These are phyloP conservation scores for Apostichopus japonicus DNA, from an alignment of 35 echinoderm and acorn worm genomes.

Conservation along the genomic window DNA sequence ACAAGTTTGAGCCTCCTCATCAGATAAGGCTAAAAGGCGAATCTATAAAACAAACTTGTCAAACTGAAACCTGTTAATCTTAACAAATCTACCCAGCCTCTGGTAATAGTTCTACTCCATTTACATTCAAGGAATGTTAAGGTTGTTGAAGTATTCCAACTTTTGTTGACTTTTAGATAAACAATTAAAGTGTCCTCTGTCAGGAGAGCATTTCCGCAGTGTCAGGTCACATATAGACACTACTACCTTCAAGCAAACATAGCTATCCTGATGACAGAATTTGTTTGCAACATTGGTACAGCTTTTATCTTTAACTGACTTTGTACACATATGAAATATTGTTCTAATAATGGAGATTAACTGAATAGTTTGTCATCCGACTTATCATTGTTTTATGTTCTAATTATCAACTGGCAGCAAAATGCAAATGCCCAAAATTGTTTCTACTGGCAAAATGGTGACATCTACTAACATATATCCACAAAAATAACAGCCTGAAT, in stretches of 20 bases:
- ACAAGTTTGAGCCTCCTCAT: background rate
- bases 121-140: constrained; percentile 28
- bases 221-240: background rate
- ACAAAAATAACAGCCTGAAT: too few species aligned
- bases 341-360: too few species aligned
- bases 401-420: too few species aligned
- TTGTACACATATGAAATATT: too few species aligned
- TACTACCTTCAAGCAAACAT: background rate
- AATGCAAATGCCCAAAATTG: too few species aligned
- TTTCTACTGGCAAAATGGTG: too few species aligned
- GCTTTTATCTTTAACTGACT: too few species aligned
- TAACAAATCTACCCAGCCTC: background rate
- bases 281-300: too few species aligned
- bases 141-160: background rate
- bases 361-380: too few species aligned
- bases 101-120: constrained; percentile 28
- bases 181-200: constrained; percentile 1
- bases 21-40: constrained; percentile 7
- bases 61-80: background rate
- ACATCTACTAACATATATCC: too few species aligned
- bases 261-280: too few species aligned
- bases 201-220: background rate
- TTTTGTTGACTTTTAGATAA: background rate
- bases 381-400: too few species aligned
- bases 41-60: constrained; percentile 33